Conservation (phyloP, 2,113 vertebrate genomes). For the Phasianus colchicus region DNA sequence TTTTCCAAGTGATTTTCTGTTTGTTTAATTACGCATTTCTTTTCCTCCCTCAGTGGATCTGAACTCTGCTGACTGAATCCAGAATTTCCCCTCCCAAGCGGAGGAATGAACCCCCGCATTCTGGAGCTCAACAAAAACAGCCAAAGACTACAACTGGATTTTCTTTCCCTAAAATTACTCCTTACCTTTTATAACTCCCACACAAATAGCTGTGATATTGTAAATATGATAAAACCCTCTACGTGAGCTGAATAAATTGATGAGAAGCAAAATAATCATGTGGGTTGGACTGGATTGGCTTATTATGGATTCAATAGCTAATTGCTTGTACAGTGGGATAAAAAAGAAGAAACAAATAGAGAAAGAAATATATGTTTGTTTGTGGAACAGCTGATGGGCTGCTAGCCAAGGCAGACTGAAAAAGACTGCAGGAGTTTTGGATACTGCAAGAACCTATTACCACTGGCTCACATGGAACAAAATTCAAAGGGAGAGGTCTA, state of each 20-base stretch:
- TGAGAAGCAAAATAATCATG: constrained; percentile 71
- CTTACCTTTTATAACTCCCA: constrained; percentile 59
- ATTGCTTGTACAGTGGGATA: constrained; percentile 56
- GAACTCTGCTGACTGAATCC: constrained; percentile 30
- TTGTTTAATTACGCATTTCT: constrained; percentile 35
- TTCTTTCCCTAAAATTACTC: constrained; percentile 54
- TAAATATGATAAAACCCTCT: constrained; percentile 73
- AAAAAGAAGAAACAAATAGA: constrained; percentile 49
- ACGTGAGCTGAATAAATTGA: constrained; percentile 73
- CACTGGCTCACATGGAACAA: background rate
- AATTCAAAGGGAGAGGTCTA: constrained; percentile 19
- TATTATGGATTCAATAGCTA: constrained; percentile 73
- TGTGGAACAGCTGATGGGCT: background rate
- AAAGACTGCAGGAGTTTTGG: constrained; percentile 38
- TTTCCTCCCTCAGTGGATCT: constrained; percentile 13
- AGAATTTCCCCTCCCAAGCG: background rate
- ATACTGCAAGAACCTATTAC: constrained; percentile 29
- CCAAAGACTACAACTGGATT: constrained; percentile 32
- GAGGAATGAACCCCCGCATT: background rate
- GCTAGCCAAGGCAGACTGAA: background rate
- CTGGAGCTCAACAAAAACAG: background rate
- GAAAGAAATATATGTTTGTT: constrained; percentile 14
- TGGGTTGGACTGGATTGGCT: constrained; percentile 66
- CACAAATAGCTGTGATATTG: constrained; percentile 69
- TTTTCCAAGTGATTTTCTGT: constrained; percentile 8